These are phyloP conservation scores for Pseudonaja textilis DNA, from an alignment of 2,113 vertebrate genomes.

Conservation along the genomic window DNA sequence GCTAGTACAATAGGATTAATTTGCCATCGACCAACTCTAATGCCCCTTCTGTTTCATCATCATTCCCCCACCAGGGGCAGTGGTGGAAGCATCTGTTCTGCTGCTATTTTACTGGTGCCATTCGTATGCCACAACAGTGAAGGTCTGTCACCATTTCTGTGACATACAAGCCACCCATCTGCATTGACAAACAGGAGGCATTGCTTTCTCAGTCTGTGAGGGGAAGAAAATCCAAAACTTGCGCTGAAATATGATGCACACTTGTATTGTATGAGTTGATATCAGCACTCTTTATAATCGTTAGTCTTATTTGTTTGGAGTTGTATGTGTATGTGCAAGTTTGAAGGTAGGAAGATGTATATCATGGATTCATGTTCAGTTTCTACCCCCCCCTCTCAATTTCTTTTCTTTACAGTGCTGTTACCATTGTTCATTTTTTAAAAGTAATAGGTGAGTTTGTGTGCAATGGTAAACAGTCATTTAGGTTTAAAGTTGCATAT, in stretches of 20 bases:
- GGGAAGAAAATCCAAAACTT: neutral
- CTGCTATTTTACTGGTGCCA: slow-evolving; percentile 69
- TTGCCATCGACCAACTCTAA: slow-evolving; percentile 70
- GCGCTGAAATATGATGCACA: neutral
- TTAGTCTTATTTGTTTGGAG: neutral
- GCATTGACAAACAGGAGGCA: slow-evolving; percentile 47
- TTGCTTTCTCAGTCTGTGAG: slow-evolving; percentile 5
- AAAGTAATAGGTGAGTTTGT: neutral
- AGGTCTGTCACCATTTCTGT: slow-evolving; percentile 65
- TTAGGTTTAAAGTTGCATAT: neutral
- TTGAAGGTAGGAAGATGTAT: neutral
- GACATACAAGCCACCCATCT: slow-evolving; percentile 10
- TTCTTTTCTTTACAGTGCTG: neutral
- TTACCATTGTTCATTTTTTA: neutral
- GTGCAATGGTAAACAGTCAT: neutral
- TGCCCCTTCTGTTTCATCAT: slow-evolving; percentile 76
- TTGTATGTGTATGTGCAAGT: neutral
- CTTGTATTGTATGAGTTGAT: neutral
- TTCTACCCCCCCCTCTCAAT: neutral
- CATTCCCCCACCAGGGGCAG: slow-evolving; percentile 75
- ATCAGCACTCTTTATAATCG: neutral
- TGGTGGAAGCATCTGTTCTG: slow-evolving; percentile 74
- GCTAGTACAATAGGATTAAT: slow-evolving; percentile 71
- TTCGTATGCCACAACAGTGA: slow-evolving; percentile 63
- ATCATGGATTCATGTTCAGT: neutral